Percentiles rank a stretch among this genome's conserved stretches.
These are phyloP conservation scores for Apteryx owenii DNA, from an alignment of 2,113 vertebrate genomes.

Conservation along the genomic window DNA sequence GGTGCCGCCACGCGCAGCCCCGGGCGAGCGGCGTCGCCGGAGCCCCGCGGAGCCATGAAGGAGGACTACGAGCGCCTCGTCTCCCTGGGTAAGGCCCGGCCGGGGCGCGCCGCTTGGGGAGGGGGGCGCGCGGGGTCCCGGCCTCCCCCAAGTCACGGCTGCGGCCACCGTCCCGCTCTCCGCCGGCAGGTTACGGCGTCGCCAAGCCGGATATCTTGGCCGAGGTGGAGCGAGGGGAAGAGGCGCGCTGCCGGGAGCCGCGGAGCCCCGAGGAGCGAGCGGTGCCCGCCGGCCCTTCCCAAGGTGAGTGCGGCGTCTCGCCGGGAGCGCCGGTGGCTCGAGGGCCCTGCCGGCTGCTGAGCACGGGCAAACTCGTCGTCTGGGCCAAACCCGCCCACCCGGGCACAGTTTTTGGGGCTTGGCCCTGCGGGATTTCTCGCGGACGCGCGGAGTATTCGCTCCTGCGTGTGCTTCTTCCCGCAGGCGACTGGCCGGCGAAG, in stretches of 20 bases:
- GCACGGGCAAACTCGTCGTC: too few species aligned
- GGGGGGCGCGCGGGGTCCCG: too few species aligned
- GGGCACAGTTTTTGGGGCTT: too few species aligned
- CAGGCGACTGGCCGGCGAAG: background rate
- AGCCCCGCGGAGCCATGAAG: background rate
- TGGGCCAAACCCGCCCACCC: too few species aligned
- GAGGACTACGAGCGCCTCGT: background rate
- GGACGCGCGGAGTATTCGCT: too few species aligned
- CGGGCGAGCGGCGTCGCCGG: background rate
- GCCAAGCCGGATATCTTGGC: conserved; percentile 57
- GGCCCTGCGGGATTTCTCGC: too few species aligned
- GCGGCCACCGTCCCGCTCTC: background rate
- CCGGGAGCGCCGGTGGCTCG: too few species aligned
- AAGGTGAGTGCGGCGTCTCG: background rate
- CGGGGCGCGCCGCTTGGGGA: too few species aligned
- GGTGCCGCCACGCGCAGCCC: too few species aligned
- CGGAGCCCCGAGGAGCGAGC: background rate
- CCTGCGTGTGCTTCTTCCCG: background rate
- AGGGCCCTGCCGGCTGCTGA: too few species aligned
- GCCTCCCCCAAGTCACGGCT: too few species aligned
- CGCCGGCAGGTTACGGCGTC: background rate
- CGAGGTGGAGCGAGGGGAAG: background rate
- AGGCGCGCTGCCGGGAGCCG: background rate
- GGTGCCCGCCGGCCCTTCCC: background rate
- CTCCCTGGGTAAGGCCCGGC: background rate